Conservation (phyloP, 2,113 vertebrate species). For the Hirundichthys speculiger region DNA sequence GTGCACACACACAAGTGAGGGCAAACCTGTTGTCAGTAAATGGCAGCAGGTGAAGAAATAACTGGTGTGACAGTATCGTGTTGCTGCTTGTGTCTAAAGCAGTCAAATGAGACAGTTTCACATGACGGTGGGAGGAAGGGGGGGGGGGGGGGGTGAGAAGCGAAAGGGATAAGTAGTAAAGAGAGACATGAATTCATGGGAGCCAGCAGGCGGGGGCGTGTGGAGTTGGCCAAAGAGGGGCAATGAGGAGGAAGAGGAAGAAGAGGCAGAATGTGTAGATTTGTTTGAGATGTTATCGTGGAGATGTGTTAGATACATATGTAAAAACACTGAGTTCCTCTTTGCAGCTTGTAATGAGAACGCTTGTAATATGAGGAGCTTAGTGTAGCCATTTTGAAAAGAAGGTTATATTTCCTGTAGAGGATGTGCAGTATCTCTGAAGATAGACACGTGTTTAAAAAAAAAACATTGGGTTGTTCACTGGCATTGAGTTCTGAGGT, state of each 20-base stretch:
- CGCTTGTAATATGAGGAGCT: background rate
- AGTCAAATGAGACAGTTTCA: slow-evolving; percentile 72
- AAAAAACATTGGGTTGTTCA: background rate
- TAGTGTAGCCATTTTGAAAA: background rate
- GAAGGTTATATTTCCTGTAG: too few species aligned
- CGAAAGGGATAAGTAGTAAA: slow-evolving; percentile 36
- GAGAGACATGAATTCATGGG: background rate
- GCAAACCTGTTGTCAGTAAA: slow-evolving; percentile 77
- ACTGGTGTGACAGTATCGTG: slow-evolving; percentile 73
- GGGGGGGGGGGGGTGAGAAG: slow-evolving; percentile 27
- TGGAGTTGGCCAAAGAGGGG: too few species aligned
- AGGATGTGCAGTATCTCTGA: too few species aligned
- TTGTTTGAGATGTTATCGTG: slow-evolving; percentile 14
- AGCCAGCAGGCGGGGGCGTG: background rate
- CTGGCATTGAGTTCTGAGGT: background rate
- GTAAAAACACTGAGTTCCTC: slow-evolving; percentile 24
- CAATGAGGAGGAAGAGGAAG: slow-evolving; percentile 27
- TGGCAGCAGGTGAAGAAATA: slow-evolving; percentile 77
- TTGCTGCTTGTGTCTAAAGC: slow-evolving; percentile 74
- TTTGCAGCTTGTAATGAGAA: slow-evolving; percentile 13
- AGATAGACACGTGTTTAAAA: background rate
- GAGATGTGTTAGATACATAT: slow-evolving; percentile 3
- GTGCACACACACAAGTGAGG: slow-evolving; percentile 19
- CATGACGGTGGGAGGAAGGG: slow-evolving; percentile 62
- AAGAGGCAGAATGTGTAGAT: slow-evolving; percentile 13